Evolutionary conservation across 2,113 vertebrate species (phyloP).

Genomic region (Illadopsis cleaveri): DNA sequence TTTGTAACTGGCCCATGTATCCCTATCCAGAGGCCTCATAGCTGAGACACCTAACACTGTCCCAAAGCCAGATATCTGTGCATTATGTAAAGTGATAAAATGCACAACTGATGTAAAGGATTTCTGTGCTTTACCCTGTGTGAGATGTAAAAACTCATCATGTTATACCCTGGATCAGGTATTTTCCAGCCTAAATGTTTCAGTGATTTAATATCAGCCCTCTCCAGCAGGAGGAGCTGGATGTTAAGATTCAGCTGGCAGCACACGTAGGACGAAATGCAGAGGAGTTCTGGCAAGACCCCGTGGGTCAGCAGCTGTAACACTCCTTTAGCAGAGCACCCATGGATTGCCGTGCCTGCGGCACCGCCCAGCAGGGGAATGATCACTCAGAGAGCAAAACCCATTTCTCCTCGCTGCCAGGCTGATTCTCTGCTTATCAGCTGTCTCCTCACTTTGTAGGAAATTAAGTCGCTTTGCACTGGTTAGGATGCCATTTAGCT

Average conservation of each 20-base stretch:
- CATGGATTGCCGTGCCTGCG: fast-evolving
- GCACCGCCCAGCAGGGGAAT: fast-evolving
- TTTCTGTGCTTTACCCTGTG: neutral
- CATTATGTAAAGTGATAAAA: fast-evolving
- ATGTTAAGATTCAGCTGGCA: fast-evolving
- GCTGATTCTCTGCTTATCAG: neutral
- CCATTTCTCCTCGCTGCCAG: fast-evolving
- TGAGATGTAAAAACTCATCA: fast-evolving
- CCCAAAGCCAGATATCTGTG: neutral
- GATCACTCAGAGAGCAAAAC: fast-evolving
- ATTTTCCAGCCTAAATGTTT: fast-evolving
- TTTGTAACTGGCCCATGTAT: neutral
- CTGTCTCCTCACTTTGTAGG: neutral
- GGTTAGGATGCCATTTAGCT: fast-evolving
- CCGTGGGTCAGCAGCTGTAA: fast-evolving
- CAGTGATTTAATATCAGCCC: fast-evolving
- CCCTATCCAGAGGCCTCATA: fast-evolving
- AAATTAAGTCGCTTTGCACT: fast-evolving
- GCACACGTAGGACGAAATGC: fast-evolving
- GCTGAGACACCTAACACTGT: fast-evolving
- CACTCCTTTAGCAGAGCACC: fast-evolving
- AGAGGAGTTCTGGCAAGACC: neutral
- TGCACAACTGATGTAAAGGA: fast-evolving
- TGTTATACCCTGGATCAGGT: fast-evolving
- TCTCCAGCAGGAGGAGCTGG: neutral